These are phyloP conservation scores for Cariama cristata DNA, from an alignment of 2,113 vertebrate genomes.

Conservation along the genomic window DNA sequence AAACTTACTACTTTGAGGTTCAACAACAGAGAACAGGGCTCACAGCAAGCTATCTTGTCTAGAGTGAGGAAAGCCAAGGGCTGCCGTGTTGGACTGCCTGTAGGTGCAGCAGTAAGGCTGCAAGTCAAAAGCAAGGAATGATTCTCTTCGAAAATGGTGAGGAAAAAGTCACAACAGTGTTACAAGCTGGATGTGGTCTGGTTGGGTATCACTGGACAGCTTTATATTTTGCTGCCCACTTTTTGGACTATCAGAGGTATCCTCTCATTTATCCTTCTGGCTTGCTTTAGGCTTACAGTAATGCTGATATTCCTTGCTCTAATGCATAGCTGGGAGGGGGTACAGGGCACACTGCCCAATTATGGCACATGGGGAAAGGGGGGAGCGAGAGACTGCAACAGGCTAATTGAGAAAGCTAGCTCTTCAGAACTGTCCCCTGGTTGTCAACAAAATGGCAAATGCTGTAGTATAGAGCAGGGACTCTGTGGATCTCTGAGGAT, in stretches of 20 bases:
- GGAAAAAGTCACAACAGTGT: background rate
- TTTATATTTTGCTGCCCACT: background rate
- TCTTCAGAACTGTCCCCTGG: background rate
- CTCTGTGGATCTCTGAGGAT: background rate
- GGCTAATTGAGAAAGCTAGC: rapidly evolving
- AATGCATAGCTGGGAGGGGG: background rate
- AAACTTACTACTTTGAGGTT: background rate
- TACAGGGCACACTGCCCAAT: rapidly evolving
- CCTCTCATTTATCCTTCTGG: background rate
- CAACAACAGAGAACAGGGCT: background rate
- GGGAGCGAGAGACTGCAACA: rapidly evolving
- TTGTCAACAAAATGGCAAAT: background rate
- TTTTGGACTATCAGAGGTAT: background rate
- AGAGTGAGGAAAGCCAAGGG: background rate
- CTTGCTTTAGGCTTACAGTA: background rate
- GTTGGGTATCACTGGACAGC: background rate
- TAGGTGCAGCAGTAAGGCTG: background rate
- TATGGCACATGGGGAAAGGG: rapidly evolving
- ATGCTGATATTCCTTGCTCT: background rate
- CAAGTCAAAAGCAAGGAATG: background rate
- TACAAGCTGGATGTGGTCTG: background rate
- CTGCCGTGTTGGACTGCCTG: rapidly evolving
- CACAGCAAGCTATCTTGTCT: background rate
- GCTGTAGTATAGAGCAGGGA: rapidly evolving
- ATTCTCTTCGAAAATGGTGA: background rate